Conservation (phyloP, 2,797 vertebrate genomes). For the Siniperca obscura region DNA sequence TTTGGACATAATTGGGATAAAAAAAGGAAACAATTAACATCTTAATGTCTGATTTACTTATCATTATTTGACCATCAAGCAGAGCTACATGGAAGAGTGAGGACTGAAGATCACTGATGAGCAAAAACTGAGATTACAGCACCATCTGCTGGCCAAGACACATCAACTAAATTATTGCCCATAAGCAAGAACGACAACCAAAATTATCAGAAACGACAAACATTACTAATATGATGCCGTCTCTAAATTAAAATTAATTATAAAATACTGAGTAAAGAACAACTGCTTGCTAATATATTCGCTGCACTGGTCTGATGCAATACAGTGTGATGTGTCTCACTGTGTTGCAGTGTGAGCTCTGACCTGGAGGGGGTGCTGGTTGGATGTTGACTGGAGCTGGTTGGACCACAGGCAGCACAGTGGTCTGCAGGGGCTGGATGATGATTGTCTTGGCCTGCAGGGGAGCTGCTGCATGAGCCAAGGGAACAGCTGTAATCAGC, state of each 20-base stretch:
- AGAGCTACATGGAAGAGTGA: not conserved
- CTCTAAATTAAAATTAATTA: not conserved
- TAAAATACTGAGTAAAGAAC: not conserved
- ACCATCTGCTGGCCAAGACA: constrained; percentile 74
- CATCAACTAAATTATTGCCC: not conserved
- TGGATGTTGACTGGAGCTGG: constrained; percentile 88
- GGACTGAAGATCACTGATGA: not conserved
- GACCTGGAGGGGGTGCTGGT: constrained; percentile 90
- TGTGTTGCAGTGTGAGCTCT: constrained; percentile 54
- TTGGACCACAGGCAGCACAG: constrained; percentile 88
- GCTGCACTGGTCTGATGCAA: constrained; percentile 20
- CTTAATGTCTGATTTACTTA: not conserved
- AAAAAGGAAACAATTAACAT: not conserved
- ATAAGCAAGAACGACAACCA: not conserved
- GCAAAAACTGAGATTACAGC: constrained; percentile 47
- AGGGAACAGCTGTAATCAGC: constrained; percentile 88
- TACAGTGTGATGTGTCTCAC: not conserved
- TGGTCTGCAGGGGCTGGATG: constrained; percentile 89
- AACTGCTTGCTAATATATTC: not conserved
- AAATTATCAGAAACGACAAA: constrained; percentile 5
- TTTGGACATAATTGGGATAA: not conserved
- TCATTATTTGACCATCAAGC: not conserved
- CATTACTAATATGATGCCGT: not conserved
- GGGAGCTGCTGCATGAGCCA: constrained; percentile 81
- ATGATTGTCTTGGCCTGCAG: constrained; percentile 92